A percentile compares a stretch with the other conserved stretches of the same genome.
phyloP scores from a whole-genome alignment of 2,113 vertebrate species.

The Dinomys branickii region DNA sequence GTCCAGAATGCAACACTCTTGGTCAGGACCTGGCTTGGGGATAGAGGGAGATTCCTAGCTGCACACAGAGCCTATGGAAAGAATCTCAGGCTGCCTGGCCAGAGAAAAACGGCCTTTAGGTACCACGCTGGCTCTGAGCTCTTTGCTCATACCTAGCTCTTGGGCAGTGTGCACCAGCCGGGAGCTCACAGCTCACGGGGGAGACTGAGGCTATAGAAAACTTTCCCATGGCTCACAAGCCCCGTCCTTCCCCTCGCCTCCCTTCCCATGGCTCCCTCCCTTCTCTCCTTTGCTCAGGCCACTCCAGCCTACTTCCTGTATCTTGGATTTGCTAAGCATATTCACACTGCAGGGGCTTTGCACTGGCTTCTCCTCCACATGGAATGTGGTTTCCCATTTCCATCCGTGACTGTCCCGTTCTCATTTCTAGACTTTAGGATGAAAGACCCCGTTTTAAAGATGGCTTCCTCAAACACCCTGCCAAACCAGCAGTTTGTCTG shows the following conservation, averaged over 20 bases:
- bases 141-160: background rate
- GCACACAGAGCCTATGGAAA: background rate
- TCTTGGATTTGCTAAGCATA: background rate
- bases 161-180: background rate
- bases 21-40: background rate
- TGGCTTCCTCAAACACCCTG: background rate
- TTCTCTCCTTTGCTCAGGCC: background rate
- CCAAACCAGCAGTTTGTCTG: background rate
- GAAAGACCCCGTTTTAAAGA: background rate
- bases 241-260: background rate
- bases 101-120: background rate
- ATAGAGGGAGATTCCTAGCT: background rate
- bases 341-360: background rate
- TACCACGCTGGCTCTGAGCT: background rate
- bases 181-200: background rate
- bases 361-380: background rate
- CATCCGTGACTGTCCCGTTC: background rate
- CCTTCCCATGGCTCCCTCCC: fast-evolving
- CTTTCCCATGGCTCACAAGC: background rate
- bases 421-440: background rate
- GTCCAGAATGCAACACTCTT: background rate
- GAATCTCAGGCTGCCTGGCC: background rate
- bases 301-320: background rate
- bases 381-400: conserved; percentile 19
- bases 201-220: background rate